Evolutionary conservation across 2,797 vertebrate species (phyloP), one percentile per base, ranked within the genome.

Genomic region (Propithecus perrieri): DNA sequence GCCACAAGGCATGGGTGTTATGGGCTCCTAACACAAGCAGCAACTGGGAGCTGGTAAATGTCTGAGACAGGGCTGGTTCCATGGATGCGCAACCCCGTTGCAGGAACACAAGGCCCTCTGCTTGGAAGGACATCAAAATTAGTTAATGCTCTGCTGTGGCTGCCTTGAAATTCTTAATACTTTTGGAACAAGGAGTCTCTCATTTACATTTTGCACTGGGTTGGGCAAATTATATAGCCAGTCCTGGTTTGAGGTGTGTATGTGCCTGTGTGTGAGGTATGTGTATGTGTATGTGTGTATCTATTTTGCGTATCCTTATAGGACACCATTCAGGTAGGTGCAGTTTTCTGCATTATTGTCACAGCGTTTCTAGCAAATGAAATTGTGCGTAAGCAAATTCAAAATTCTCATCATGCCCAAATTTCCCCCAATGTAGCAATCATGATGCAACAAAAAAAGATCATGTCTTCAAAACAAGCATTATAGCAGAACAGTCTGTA

Each of bases 1-100:
- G 22, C 0, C n/a, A 13, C 0, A 5, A 72, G 11, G n/a, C 24
- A 41, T 2, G 24, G 3, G 18, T 12, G 22, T 24, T 63, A 46
- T n/a, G 5, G 84, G 61, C 5, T 75, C 30, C 5, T 0, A 48
- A 14, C 3, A 30, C 14, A 38, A 12, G n/a, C 0, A 6, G 3
- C 0, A 7, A 20, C n/a, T 3, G 48, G 30, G 1, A 7, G 22
- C 4, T 28, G 11, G 24, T 1, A 41, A 67, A 20, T 76, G 35
- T 35, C 0, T 1, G 35, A 14, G 20, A 13, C 35, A n/a, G 26
- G 14, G 13, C 13, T 8, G 9, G 46, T 22, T 20, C 30, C 10
- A 0, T 2, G 7, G 53, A 24, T 5, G 18, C 13, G n/a, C 15
- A 12, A 20, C 5, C 22, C 22, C 7, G 14, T 11, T 11, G 0